Base-by-base conservation (phyloP, 2,888 invertebrate species). In the Seira musarum region DNA sequence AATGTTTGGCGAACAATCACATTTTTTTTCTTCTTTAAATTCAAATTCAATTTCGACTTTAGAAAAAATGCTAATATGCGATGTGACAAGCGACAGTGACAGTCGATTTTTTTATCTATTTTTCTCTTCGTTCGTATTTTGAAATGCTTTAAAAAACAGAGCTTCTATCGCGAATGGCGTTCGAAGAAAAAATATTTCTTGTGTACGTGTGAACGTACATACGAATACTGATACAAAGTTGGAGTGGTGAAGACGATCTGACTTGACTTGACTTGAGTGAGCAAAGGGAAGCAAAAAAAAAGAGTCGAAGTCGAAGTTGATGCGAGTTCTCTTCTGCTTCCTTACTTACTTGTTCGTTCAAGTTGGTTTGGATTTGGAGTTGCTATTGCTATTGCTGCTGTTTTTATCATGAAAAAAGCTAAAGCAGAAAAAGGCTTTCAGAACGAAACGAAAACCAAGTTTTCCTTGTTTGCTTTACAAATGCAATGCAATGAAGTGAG, bases 191-290 rank as follows among this genome's bases (percentile, higher is more conserved):
- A n/a, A n/a, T 57, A 63, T 80, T 80, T 80, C 79, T 80, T 80
- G 79, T 80, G 79, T 80, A 80, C 79, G 79, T 80, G 79, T 64
- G 79, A 80, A 80, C 79, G 79, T 80, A 80, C 79, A 80, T 80
- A 80, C 73, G 79, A 73, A 73, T 80, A 80, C 79, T 80, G 79
- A 80, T 80, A 80, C 79, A 74, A 80, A 80, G 79, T 80, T 80
- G 79, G n/a, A 80, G 79, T 69, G 49, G 79, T 68, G 79, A 80
- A 80, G 79, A 74, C 73, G 79, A 80, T 73, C 73, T 74, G 79
- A 65, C 49, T 79, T 72, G 72, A 67, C 30, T 30, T 30, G 30
- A 30, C 30, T 30, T 30, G 30, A 17, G 72, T 53, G 78, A 71
- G 78, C 65, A 67, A 73, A 80, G 73, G 79, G 68, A 73, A 73